Evolutionary conservation across 2,888 invertebrate species (phyloP).

Genomic region (Acrobasis repandana): DNA sequence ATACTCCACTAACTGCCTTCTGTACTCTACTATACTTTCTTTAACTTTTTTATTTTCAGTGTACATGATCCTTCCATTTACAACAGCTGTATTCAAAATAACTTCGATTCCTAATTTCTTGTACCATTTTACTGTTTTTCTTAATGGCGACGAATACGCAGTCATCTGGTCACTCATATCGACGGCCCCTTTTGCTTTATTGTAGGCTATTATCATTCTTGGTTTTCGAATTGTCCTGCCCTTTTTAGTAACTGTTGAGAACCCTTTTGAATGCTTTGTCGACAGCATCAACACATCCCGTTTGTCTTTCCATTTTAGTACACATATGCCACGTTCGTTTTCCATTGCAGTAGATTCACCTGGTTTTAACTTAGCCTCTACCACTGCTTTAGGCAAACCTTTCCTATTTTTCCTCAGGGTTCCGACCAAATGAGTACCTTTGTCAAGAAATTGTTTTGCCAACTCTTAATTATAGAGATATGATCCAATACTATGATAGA

Average conservation of each 20-base stretch:
- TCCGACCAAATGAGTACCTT: slow-evolving; percentile 24
- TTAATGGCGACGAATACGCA: slow-evolving; percentile 42
- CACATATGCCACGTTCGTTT: slow-evolving; percentile 26
- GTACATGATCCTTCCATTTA: slow-evolving; percentile 41
- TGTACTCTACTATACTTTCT: slow-evolving; percentile 28
- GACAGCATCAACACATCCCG: slow-evolving; percentile 39
- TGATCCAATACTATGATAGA: too few relatives aligned
- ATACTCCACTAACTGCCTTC: slow-evolving; percentile 24
- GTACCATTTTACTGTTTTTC: slow-evolving; percentile 51
- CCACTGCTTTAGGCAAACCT: slow-evolving; percentile 25
- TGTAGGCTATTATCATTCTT: slow-evolving; percentile 44
- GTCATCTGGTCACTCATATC: slow-evolving; percentile 49
- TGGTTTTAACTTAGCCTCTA: slow-evolving; percentile 23
- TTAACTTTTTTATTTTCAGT: slow-evolving; percentile 32
- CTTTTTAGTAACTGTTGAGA: slow-evolving; percentile 3
- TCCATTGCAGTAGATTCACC: slow-evolving; percentile 27
- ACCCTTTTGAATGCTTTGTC: slow-evolving; percentile 28
- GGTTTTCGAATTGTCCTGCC: slow-evolving; percentile 28
- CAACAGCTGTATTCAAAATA: slow-evolving; percentile 43
- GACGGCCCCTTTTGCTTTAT: slow-evolving; percentile 45
- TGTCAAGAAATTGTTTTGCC: slow-evolving; percentile 25
- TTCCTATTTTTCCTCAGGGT: slow-evolving; percentile 28
- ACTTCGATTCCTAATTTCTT: slow-evolving; percentile 38
- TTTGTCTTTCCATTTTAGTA: slow-evolving; percentile 35
- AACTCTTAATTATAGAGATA: too few relatives aligned